phyloP scores from a whole-genome alignment of 2,797 vertebrate genomes.

The Spheniscus humboldti region DNA sequence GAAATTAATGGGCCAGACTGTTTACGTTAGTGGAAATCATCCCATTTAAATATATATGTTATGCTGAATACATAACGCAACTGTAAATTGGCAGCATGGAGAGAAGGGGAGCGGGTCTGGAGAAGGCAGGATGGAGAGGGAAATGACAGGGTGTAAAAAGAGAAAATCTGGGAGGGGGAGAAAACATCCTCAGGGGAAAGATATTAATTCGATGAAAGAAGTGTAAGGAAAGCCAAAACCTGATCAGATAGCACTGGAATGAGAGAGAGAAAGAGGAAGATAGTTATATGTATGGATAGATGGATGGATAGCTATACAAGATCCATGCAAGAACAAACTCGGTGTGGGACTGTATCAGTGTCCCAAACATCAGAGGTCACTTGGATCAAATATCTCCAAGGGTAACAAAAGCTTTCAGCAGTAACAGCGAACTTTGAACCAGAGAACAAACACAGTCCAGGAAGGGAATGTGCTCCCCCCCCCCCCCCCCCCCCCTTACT shows the following conservation, averaged over 20 bases:
- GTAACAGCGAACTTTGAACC: neutral
- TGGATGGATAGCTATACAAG: neutral
- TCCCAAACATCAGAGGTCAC: neutral
- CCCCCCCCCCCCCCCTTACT: neutral
- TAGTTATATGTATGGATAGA: neutral
- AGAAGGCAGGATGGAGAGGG: neutral
- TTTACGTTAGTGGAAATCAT: slow-evolving; percentile 6
- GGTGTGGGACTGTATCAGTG: neutral
- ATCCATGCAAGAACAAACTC: neutral
- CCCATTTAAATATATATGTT: slow-evolving; percentile 4
- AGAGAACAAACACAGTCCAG: neutral
- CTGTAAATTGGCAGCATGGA: neutral
- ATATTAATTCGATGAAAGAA: neutral
- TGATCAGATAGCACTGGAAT: slow-evolving; percentile 9
- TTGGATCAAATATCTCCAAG: neutral
- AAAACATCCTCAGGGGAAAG: neutral
- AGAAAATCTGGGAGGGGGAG: neutral
- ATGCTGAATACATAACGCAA: neutral
- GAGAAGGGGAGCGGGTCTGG: neutral
- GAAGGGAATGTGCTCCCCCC: neutral
- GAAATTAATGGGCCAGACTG: slow-evolving; percentile 53
- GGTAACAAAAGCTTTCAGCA: neutral
- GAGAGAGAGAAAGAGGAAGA: neutral
- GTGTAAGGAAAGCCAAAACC: slow-evolving; percentile 2
- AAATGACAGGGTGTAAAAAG: slow-evolving; percentile 5